Percentiles rank a stretch among this genome's conserved stretches.
Evolutionary conservation across 2,888 invertebrate species (phyloP).

Genomic region (Pammene aurita): DNA sequence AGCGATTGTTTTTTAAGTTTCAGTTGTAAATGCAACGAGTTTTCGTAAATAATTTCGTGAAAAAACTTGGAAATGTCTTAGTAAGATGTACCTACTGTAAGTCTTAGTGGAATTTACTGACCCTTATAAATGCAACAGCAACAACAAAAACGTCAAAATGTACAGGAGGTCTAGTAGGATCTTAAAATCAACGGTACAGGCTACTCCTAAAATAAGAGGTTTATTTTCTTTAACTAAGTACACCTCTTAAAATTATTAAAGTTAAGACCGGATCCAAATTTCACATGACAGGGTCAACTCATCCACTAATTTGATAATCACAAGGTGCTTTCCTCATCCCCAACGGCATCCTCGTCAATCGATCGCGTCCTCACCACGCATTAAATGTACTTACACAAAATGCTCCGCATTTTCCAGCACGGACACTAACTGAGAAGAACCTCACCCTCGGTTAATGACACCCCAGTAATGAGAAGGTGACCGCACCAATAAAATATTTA

Average conservation of each 20-base stretch:
- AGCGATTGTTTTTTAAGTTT: slow-evolving; percentile 27
- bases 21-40: slow-evolving; percentile 18
- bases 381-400: slow-evolving; percentile 25
- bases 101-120: too few species aligned
- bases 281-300: not conserved
- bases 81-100: too few species aligned
- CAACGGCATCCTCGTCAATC: slow-evolving; percentile 13
- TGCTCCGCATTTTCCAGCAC: slow-evolving; percentile 18
- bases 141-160: too few species aligned
- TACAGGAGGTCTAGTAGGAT: too few species aligned
- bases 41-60: not conserved
- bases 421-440: slow-evolving; percentile 44
- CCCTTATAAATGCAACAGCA: too few species aligned
- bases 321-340: slow-evolving; percentile 1
- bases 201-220: too few species aligned
- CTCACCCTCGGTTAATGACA: slow-evolving; percentile 72
- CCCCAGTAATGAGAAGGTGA: slow-evolving; percentile 75
- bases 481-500: slow-evolving; percentile 79
- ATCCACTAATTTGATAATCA: not conserved
- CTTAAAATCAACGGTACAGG: too few species aligned
- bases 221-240: not conserved
- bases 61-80: not conserved
- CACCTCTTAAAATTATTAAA: too few species aligned
- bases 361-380: not conserved
- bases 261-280: not conserved